Conservation (phyloP, 2,888 invertebrate genomes). For the Megamerina dolium region DNA sequence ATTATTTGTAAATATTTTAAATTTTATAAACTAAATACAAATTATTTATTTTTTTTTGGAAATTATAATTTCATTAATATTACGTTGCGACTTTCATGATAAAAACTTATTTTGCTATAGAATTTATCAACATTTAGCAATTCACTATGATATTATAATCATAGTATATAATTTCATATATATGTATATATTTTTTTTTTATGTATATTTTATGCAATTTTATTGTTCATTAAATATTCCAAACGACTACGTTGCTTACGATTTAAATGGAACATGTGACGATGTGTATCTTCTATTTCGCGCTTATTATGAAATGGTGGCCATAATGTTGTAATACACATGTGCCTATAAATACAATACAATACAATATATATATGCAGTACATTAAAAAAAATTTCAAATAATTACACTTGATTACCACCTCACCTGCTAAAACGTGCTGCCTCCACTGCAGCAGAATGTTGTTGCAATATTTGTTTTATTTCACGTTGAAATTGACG, state of each 20-base stretch:
- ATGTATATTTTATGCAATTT: not conserved
- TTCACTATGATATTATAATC: too few relatives aligned
- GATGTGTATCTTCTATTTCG: conserved; percentile 22
- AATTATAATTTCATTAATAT: too few relatives aligned
- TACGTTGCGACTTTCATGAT: too few relatives aligned
- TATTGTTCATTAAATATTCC: conserved; percentile 20
- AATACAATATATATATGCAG: too few relatives aligned
- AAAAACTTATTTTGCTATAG: too few relatives aligned
- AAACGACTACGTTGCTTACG: conserved; percentile 22
- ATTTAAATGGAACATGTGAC: conserved; percentile 22
- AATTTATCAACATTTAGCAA: too few relatives aligned
- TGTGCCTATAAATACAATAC: conserved; percentile 23
- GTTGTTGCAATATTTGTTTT: conserved; percentile 9
- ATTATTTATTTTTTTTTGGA: too few relatives aligned
- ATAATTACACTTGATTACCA: too few relatives aligned
- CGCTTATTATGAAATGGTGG: conserved; percentile 29
- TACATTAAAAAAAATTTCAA: too few relatives aligned
- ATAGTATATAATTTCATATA: not conserved
- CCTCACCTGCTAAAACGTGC: conserved; percentile 27
- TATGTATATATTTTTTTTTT: not conserved
- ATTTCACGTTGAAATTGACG: conserved; percentile 27
- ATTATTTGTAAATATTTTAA: too few relatives aligned
- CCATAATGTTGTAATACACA: conserved; percentile 31
- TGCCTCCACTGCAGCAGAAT: conserved; percentile 23
- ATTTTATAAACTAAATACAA: too few relatives aligned